Base-by-base conservation (phyloP, 2,113 vertebrate genomes). In the Corythaixoides concolor region DNA sequence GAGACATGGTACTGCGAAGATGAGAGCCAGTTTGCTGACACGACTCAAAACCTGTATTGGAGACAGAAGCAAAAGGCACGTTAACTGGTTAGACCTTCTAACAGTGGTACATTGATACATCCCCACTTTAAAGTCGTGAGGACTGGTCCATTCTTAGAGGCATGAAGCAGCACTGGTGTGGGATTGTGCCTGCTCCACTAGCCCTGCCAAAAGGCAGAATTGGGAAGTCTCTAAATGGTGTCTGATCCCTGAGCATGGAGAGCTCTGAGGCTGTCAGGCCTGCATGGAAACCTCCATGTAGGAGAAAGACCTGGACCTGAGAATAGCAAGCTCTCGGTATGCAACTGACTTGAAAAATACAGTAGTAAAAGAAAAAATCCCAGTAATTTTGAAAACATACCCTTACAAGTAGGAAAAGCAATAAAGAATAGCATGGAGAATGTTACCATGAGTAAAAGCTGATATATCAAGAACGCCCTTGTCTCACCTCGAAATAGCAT, bases 401-500 rank as follows among this genome's bases (percentile, higher is more conserved):
- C 12, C 22, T 47, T 89, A 92, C 64, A 77, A 85, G 33, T 60
- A 95, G 49, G 27, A 88, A 75, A 89, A 93, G 33, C 84, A 78
- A 81, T 81, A 15, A 90, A 88, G 59, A 94, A 26, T 10, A 88
- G 53, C 10, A 32, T 64, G 69, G 35, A 92, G 43, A 75, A 78
- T 52, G 56, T 84, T 92, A 81, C 52, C 64, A 81, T 78, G 93
- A 86, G 52, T 87, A 93, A 81, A 89, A 95, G 26, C 50, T 0
- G 0, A 32, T 88, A 12, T 56, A 84, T 84, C 59, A 92, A 67
- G 60, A 92, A 82, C 8, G 0, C 89, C 84, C 78, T 88, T 43
- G 1, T 85, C 49, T 91, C 77, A 91, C 53, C 88, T 88, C 58
- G 89, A 58, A 94, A 95, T 94, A 95, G 53, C 85, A 82, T 82